Conservation (phyloP, 2,888 invertebrate genomes). For the Campaea margaritaria region DNA sequence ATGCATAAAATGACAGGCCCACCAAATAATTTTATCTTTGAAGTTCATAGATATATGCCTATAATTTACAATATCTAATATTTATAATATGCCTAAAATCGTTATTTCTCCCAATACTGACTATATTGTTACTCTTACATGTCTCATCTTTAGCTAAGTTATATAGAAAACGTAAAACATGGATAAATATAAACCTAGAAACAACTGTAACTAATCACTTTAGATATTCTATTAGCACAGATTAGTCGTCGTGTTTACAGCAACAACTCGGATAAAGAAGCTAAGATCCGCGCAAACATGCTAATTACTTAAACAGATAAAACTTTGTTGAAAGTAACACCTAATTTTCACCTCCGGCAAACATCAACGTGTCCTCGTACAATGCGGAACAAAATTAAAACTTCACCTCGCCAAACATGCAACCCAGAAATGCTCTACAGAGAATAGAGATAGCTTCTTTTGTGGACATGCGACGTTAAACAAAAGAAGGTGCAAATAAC, state of each 20-base stretch:
- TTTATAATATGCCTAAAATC: too few relatives aligned
- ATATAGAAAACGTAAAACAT: neutral
- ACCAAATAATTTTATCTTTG: too few relatives aligned
- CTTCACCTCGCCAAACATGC: conserved; percentile 28
- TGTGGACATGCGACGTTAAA: conserved; percentile 5
- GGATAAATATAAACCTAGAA: neutral
- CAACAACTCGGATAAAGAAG: conserved; percentile 20
- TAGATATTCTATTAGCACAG: conserved; percentile 15
- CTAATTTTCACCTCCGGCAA: conserved; percentile 34
- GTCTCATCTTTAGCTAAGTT: too few relatives aligned
- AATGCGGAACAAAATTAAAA: conserved; percentile 34
- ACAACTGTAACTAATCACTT: neutral
- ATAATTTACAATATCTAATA: too few relatives aligned
- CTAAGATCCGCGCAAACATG: conserved; percentile 29
- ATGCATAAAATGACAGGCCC: too few relatives aligned
- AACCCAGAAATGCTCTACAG: conserved; percentile 11
- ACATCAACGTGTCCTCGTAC: conserved; percentile 20
- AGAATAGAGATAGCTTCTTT: conserved; percentile 18
- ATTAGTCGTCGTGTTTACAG: conserved; percentile 16
- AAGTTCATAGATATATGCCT: too few relatives aligned
- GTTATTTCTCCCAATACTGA: too few relatives aligned
- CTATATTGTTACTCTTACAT: too few relatives aligned
- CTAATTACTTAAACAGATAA: conserved; percentile 34
- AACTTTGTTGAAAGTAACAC: conserved; percentile 34
- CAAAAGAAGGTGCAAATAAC: conserved; percentile 9